phyloP scores from a whole-genome alignment of 2,797 vertebrate species.

The Schizopygopsis pylzovi region DNA sequence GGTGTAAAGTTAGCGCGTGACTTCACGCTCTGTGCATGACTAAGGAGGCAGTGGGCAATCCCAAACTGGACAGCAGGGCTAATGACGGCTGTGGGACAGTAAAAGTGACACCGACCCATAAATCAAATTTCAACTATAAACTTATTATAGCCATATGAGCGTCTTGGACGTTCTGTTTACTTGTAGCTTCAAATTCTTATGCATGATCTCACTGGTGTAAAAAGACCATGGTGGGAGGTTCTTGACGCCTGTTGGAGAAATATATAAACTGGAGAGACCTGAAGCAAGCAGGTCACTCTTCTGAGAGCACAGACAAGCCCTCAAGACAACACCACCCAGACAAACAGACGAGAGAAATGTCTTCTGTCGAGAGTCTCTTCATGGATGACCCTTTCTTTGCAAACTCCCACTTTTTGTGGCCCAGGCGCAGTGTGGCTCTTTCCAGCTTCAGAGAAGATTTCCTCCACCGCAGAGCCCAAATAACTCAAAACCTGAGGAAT shows the following conservation, averaged over 20 bases:
- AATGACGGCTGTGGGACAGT: background rate
- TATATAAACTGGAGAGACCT: conserved; percentile 64
- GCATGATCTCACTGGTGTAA: conserved; percentile 73
- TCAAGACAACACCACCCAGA: background rate
- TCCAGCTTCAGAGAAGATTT: conserved; percentile 72
- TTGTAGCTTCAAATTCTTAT: conserved; percentile 15
- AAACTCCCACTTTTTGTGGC: conserved; percentile 68
- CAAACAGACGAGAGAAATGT: conserved; percentile 54
- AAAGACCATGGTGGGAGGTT: conserved; percentile 57
- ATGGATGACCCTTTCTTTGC: conserved; percentile 73
- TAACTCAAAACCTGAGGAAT: conserved; percentile 70
- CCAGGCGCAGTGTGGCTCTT: conserved; percentile 51
- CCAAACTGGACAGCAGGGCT: background rate
- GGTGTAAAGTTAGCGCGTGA: conserved; percentile 44
- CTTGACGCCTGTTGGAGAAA: conserved; percentile 34
- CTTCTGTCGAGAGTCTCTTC: conserved; percentile 68
- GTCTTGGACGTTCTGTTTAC: conserved; percentile 23
- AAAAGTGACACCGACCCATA: conserved; percentile 2
- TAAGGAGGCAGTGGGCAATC: conserved; percentile 1
- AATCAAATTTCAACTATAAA: conserved; percentile 20
- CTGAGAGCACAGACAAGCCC: background rate
- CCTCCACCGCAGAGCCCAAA: conserved; percentile 64
- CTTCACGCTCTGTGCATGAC: conserved; percentile 32
- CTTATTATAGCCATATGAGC: conserved; percentile 45
- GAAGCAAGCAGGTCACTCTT: conserved; percentile 29